A percentile compares a stretch with the other conserved stretches of the same genome.
phyloP scores from a whole-genome alignment of 2,888 invertebrate genomes.

The Sialis lutaria region DNA sequence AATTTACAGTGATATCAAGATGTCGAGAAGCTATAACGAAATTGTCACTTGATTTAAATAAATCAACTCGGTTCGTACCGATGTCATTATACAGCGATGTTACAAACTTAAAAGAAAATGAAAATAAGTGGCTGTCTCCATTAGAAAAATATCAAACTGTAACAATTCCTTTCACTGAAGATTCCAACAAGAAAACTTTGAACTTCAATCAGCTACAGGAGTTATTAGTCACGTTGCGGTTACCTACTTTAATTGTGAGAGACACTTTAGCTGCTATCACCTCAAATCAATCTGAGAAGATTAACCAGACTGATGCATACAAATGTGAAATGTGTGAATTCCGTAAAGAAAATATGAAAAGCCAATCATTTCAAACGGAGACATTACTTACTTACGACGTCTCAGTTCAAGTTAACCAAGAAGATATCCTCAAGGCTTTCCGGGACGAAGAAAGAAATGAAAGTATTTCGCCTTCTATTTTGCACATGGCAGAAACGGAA shows the following conservation, averaged over 20 bases:
- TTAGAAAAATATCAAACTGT: conserved; percentile 14
- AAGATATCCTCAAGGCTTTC: conserved; percentile 12
- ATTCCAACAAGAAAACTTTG: conserved; percentile 7
- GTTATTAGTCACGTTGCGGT: conserved; percentile 10
- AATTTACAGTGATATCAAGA: conserved; percentile 22
- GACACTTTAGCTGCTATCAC: background rate
- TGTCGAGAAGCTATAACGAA: conserved; percentile 24
- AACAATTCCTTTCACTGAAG: too few relatives aligned
- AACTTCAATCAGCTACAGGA: conserved; percentile 9
- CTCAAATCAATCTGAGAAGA: background rate
- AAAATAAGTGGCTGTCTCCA: conserved; percentile 14
- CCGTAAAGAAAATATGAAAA: too few relatives aligned
- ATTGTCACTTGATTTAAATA: conserved; percentile 16
- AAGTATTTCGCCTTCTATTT: conserved; percentile 5
- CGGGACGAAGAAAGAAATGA: conserved; percentile 10
- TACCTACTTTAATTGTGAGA: background rate
- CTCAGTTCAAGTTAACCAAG: conserved; percentile 20
- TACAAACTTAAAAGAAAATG: too few relatives aligned
- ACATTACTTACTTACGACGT: conserved; percentile 13
- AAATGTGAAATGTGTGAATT: conserved; percentile 19
- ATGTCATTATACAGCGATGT: too few relatives aligned
- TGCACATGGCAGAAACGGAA: conserved; percentile 23
- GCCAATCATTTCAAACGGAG: conserved; percentile 10
- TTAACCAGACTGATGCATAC: conserved; percentile 16
- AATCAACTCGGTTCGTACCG: conserved; percentile 16